phyloP scores from a whole-genome alignment of 2,113 vertebrate genomes.

The Antennarius striatus region DNA sequence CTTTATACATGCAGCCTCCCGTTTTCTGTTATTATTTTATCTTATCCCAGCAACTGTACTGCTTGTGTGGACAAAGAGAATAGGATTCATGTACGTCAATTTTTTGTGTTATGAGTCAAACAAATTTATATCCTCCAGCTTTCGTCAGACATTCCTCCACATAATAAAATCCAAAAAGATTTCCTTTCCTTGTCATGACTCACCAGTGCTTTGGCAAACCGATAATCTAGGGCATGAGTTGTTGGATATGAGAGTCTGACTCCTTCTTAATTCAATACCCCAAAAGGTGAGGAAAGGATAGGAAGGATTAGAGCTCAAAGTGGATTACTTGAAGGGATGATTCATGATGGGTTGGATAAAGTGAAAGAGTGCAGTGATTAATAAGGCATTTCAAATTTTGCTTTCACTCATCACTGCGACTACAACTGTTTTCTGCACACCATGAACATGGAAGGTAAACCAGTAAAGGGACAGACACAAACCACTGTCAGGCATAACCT shows the following conservation, averaged over 20 bases:
- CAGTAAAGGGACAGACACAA: background rate
- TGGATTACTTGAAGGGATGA: slow-evolving; percentile 61
- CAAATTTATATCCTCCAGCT: slow-evolving; percentile 10
- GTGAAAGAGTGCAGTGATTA: slow-evolving; percentile 39
- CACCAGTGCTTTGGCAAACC: slow-evolving; percentile 22
- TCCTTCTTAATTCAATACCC: slow-evolving; percentile 49
- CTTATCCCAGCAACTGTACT: background rate
- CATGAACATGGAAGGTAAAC: slow-evolving; percentile 20
- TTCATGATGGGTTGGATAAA: slow-evolving; percentile 57
- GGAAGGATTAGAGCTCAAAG: slow-evolving; percentile 56
- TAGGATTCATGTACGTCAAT: no score
- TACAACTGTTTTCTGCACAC: slow-evolving; percentile 21
- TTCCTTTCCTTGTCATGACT: slow-evolving; percentile 18
- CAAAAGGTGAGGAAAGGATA: slow-evolving; percentile 40
- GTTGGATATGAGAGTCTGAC: slow-evolving; percentile 18
- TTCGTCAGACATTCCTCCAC: background rate
- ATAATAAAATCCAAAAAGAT: slow-evolving; percentile 14
- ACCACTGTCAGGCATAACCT: no score
- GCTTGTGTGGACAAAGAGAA: no score
- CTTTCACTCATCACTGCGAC: slow-evolving; percentile 5
- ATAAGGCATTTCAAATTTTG: slow-evolving; percentile 37
- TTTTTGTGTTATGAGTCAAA: no score
- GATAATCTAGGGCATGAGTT: slow-evolving; percentile 30
- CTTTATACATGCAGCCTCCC: slow-evolving; percentile 1
- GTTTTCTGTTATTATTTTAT: slow-evolving; percentile 26